phyloP scores from a whole-genome alignment of 2,113 vertebrate species.

The Crotalus tigris region DNA sequence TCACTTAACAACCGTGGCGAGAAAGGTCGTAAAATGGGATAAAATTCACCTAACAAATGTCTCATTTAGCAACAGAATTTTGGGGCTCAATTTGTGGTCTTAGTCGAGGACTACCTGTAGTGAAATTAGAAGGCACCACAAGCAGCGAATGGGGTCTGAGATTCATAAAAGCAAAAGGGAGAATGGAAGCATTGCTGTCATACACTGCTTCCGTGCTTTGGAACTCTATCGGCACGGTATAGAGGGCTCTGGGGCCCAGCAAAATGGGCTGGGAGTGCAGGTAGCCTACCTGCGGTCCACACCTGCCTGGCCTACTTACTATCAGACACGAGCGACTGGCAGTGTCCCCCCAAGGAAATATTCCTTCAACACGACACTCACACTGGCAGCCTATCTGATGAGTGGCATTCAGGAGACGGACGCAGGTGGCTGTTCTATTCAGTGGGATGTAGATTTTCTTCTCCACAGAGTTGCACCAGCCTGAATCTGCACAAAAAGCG shows the following conservation, averaged over 20 bases:
- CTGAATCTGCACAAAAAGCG: constrained; percentile 51
- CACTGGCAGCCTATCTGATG: constrained; percentile 97
- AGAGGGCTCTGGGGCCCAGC: neutral
- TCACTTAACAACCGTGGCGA: neutral
- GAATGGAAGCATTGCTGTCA: neutral
- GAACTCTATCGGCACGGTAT: neutral
- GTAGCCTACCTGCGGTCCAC: neutral
- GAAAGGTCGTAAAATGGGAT: too few relatives aligned
- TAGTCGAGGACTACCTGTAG: too few relatives aligned
- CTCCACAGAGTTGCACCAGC: constrained; percentile 81
- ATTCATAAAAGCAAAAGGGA: too few relatives aligned
- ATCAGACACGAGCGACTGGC: accelerated
- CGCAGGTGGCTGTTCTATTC: constrained; percentile 84
- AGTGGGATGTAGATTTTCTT: constrained; percentile 91
- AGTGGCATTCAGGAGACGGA: constrained; percentile 91
- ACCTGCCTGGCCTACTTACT: neutral
- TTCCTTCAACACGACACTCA: constrained; percentile 69
- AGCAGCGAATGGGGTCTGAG: too few relatives aligned
- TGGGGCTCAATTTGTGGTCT: too few relatives aligned
- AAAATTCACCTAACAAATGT: too few relatives aligned
- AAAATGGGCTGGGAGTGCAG: neutral
- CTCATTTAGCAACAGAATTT: too few relatives aligned
- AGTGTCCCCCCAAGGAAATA: too few relatives aligned
- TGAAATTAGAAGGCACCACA: too few relatives aligned
- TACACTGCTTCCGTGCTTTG: neutral